Evolutionary conservation across 1,140 invertebrate genomes (phyloP).

Genomic region (Philaenus spumarius): DNA sequence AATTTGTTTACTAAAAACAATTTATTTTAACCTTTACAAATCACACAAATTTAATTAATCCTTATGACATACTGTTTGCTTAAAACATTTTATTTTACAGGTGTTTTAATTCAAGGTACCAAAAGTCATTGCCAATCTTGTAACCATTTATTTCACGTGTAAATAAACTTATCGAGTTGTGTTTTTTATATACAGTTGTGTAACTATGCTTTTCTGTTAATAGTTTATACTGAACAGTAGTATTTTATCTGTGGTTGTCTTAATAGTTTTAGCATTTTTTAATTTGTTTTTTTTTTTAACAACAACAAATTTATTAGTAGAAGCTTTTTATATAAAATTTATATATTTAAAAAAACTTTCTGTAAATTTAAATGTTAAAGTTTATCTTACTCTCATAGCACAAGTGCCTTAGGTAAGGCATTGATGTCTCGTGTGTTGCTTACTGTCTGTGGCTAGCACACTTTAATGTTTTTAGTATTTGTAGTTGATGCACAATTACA

Average conservation of each 20-base stretch:
- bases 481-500: background rate
- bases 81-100: too few species aligned
- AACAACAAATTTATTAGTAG: slow-evolving; percentile 4
- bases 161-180: background rate
- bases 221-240: background rate
- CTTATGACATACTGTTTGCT: too few species aligned
- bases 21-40: too few species aligned
- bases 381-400: slow-evolving; percentile 14
- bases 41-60: too few species aligned
- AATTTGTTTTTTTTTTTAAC: slow-evolving; percentile 8
- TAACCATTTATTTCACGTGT: too few species aligned
- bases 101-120: too few species aligned
- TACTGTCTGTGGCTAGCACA: slow-evolving; percentile 4
- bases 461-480: slow-evolving; percentile 9
- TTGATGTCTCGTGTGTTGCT: slow-evolving; percentile 14
- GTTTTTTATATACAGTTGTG: background rate
- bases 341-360: too few species aligned
- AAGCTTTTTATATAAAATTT: slow-evolving; percentile 10
- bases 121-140: too few species aligned
- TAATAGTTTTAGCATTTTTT: slow-evolving; percentile 6
- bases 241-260: slow-evolving; percentile 1
- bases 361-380: slow-evolving; percentile 7
- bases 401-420: slow-evolving; percentile 20
- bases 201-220: background rate
- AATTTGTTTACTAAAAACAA: too few species aligned